Conservation (phyloP, 2,113 vertebrate species). For the Phasianus colchicus region DNA sequence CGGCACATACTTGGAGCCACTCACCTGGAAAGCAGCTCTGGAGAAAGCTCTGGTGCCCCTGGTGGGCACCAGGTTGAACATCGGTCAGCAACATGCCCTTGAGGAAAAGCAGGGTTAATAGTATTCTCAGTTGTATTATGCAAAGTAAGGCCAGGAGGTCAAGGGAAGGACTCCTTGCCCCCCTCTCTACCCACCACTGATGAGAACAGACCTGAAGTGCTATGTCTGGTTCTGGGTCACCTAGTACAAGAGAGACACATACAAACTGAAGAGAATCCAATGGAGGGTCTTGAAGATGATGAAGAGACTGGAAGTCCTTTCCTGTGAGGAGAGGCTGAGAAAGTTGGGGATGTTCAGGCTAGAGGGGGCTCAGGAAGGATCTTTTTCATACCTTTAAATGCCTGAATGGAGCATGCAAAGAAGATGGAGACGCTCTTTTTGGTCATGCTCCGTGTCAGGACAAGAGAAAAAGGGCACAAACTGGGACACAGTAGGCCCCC, state of each 20-base stretch:
- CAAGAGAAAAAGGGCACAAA: background rate
- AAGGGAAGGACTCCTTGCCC: background rate
- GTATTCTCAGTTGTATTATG: too few species aligned
- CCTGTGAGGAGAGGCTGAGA: background rate
- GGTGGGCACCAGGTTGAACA: too few species aligned
- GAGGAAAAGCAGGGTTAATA: too few species aligned
- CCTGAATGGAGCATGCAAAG: background rate
- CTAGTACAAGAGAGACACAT: background rate
- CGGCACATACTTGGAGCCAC: too few species aligned
- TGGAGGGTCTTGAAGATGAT: background rate
- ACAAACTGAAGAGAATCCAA: background rate
- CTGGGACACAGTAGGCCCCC: background rate
- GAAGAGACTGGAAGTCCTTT: background rate
- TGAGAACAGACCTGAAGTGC: background rate
- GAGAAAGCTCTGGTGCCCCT: too few species aligned
- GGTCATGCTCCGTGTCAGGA: background rate
- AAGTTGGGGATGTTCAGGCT: background rate
- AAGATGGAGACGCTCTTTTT: background rate
- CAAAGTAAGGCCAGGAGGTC: background rate
- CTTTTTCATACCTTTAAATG: background rate
- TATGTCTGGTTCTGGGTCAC: background rate
- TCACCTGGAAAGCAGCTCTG: too few species aligned
- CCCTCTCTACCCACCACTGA: background rate
- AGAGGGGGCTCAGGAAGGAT: background rate
- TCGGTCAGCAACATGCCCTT: too few species aligned